phyloP scores from a whole-genome alignment of 1,140 invertebrate genomes.

The Parapsyche elsis region DNA sequence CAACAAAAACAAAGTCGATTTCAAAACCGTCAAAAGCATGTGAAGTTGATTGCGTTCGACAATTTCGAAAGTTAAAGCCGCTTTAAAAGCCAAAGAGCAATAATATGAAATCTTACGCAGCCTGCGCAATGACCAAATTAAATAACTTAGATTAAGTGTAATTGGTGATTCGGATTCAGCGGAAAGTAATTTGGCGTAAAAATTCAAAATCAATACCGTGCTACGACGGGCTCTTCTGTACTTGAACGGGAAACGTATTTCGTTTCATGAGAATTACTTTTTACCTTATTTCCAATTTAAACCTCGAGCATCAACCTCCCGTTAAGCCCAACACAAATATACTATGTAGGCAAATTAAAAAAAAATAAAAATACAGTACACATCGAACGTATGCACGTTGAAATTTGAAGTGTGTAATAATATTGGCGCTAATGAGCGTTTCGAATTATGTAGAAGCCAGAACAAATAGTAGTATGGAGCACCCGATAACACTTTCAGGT shows the following conservation, averaged over 20 bases:
- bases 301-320: background rate
- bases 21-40: background rate
- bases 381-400: too few relatives aligned
- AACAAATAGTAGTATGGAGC: too few relatives aligned
- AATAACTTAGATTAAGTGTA: conserved; percentile 6
- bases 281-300: background rate
- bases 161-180: conserved; percentile 1
- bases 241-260: background rate
- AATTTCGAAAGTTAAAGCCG: background rate
- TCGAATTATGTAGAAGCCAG: too few relatives aligned
- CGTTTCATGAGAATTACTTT: conserved; percentile 17
- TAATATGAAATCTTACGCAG: background rate
- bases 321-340: too few relatives aligned
- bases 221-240: background rate
- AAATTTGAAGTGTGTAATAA: too few relatives aligned
- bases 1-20: background rate
- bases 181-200: conserved; percentile 27
- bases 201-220: conserved; percentile 16
- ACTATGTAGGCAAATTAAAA: too few relatives aligned
- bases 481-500: too few relatives aligned
- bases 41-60: background rate
- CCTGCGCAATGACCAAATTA: background rate
- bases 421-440: too few relatives aligned
- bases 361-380: too few relatives aligned
- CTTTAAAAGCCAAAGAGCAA: background rate